Conservation (phyloP, 2,888 invertebrate genomes). For the Bimastos eiseni region DNA sequence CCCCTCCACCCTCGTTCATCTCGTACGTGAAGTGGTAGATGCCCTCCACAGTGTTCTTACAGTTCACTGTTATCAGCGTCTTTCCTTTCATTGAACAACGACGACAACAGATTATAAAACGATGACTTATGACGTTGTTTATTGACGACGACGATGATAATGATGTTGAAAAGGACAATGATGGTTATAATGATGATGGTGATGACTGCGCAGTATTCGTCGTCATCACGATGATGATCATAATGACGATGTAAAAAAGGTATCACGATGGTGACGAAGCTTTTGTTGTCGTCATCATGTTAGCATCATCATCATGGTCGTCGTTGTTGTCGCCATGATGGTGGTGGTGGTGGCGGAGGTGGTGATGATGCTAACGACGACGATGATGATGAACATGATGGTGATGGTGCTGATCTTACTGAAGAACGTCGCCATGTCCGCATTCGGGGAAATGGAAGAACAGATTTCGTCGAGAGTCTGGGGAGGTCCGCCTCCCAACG, state of each 20-base stretch:
- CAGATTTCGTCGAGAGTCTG: conserved; percentile 40
- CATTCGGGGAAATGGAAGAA: conserved; percentile 27
- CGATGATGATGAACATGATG: conserved; percentile 32
- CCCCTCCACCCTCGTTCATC: conserved; percentile 54
- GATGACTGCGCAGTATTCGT: not conserved
- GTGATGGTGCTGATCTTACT: conserved; percentile 36
- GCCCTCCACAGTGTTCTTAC: conserved; percentile 60
- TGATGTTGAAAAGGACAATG: not conserved
- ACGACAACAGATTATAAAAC: not conserved
- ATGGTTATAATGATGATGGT: not conserved
- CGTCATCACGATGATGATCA: not conserved
- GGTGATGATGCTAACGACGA: conserved; percentile 14
- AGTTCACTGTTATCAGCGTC: conserved; percentile 52
- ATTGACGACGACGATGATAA: not conserved
- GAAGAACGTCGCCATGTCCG: conserved; percentile 41
- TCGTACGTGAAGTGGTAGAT: conserved; percentile 60
- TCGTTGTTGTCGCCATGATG: not conserved
- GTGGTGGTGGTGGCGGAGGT: not conserved
- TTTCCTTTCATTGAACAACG: conserved; percentile 42
- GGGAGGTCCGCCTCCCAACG: not conserved
- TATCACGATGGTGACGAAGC: not conserved
- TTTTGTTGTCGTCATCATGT: not conserved
- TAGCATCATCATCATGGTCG: not conserved
- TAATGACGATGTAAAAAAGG: too few relatives aligned
- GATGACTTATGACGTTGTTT: not conserved